phyloP scores from a whole-genome alignment of 2,888 invertebrate species.

The Diarsia dahlii region DNA sequence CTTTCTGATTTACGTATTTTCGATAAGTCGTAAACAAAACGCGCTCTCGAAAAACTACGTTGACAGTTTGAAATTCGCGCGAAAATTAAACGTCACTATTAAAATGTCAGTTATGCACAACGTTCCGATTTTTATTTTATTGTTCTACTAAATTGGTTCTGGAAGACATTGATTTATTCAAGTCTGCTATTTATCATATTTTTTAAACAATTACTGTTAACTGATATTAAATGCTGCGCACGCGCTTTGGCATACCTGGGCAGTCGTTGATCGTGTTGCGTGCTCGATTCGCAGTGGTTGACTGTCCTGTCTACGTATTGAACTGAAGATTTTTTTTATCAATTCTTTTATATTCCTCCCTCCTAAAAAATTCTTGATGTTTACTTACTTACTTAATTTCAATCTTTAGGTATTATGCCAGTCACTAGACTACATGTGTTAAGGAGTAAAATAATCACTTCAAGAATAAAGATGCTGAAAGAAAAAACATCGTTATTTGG shows the following conservation, averaged over 20 bases:
- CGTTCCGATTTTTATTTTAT: not conserved
- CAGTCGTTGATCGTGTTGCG: slow-evolving; percentile 62
- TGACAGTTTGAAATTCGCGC: slow-evolving; percentile 10
- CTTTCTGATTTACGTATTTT: not conserved
- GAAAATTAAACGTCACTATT: slow-evolving; percentile 1
- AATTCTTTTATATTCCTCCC: slow-evolving; percentile 10
- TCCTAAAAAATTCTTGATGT: not conserved
- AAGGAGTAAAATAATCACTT: no score
- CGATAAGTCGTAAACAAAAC: not conserved
- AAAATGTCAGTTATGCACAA: not conserved
- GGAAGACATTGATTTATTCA: slow-evolving; percentile 19
- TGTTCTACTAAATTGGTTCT: not conserved
- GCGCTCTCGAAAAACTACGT: not conserved
- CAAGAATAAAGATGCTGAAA: no score
- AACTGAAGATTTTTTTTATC: not conserved
- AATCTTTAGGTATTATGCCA: no score
- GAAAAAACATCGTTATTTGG: not conserved
- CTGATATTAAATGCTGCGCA: slow-evolving; percentile 44
- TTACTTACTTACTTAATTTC: not conserved
- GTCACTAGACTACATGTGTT: no score
- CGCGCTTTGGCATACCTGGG: slow-evolving; percentile 48
- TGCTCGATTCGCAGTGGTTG: slow-evolving; percentile 47
- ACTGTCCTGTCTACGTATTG: slow-evolving; percentile 6
- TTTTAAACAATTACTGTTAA: slow-evolving; percentile 34
- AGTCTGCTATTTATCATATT: slow-evolving; percentile 2